Evolutionary conservation across 30 jellyfish, hydroid and myxozoan species (phyloP).

Genomic region (Turritopsis rubra): DNA sequence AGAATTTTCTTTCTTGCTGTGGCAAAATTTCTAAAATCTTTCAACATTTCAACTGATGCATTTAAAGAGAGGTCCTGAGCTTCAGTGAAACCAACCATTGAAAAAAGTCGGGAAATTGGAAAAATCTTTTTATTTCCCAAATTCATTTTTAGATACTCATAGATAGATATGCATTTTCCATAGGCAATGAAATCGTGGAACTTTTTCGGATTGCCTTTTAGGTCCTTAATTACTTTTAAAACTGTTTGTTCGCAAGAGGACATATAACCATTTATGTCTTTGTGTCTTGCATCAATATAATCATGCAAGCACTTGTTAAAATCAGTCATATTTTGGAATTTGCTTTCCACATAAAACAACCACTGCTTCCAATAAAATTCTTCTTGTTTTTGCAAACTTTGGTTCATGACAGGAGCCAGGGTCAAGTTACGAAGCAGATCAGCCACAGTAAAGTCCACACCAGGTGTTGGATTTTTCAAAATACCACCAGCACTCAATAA

Average conservation of each 20-base stretch:
- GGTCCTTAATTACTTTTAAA: background rate
- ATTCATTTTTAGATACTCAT: background rate
- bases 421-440: background rate
- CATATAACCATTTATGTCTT: background rate
- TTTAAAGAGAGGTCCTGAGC: background rate
- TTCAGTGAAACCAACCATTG: background rate
- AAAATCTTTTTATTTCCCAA: background rate
- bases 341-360: background rate
- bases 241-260: background rate
- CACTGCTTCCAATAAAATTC: background rate
- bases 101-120: background rate
- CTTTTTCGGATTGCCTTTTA: background rate
- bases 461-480: background rate
- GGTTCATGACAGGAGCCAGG: background rate
- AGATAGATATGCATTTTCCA: background rate
- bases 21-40: background rate
- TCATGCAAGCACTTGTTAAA: background rate
- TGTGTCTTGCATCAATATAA: background rate
- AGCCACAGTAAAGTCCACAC: background rate
- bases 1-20: background rate
- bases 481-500: background rate
- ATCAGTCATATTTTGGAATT: background rate
- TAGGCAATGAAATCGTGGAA: background rate
- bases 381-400: background rate
- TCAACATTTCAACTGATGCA: background rate